Evolutionary conservation across 2,113 vertebrate species (phyloP), one percentile per base, ranked within the genome.

Genomic region (Oreochromis tanganicae): DNA sequence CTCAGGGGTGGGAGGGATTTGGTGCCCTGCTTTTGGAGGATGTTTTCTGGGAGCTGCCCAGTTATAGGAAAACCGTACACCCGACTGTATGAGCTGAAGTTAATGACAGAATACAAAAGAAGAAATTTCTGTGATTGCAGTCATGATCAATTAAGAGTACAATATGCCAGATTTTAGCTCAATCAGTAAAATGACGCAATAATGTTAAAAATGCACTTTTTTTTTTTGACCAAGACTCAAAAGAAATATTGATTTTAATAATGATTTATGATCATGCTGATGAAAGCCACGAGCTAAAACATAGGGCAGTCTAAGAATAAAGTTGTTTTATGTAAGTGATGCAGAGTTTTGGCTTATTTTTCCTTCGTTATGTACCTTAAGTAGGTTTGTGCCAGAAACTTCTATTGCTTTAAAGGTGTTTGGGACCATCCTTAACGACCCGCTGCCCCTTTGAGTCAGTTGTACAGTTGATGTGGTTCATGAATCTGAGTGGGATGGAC

Each of bases 221-320:
- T 1, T 1, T 21, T 38, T 5, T 6, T 66, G 0, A 38, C 6
- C 0, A 66, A 38, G 11, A 66, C 34, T 38, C 6, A 66, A 8
- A 21, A 21, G 6, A 38, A 66, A 66, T 66, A 38, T 16, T 61
- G 14, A 61, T 63, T 66, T 66, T 66, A 21, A 61, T 34, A 34
- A 66, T 8, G 19, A 38, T 66, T 66, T 66, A 0, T 21, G 34
- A 66, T 66, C 6, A 66, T 1, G 6, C 11, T 3, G 34, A 66
- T 66, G 34, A 66, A 66, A 66, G 19, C 61, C 6, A 38, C 6
- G 4, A 21, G 61, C 19, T 38, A 5, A 66, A 66, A 66, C 19
- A 61, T 9, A 7, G 34, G 6, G 10, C 19, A 1, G 6, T 66
- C 61, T 21, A 66, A 66, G 61, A 66, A 38, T 66, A 66, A 61